Conservation (phyloP, 2,888 invertebrate genomes). For the Dryobotodes eremita region DNA sequence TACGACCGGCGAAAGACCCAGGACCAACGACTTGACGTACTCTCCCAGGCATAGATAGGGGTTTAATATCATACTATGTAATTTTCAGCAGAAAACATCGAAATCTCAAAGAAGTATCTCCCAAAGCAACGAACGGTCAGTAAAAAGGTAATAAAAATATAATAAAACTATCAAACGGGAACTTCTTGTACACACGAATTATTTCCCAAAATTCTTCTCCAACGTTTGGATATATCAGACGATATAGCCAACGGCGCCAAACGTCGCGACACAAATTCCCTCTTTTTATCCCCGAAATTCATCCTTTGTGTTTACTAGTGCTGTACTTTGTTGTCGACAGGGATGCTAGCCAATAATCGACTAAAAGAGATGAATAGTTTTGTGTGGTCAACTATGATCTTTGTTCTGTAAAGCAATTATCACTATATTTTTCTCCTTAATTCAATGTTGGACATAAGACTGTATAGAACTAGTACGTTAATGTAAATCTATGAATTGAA, state of each 20-base stretch:
- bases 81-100: no score
- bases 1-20: no score
- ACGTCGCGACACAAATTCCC: conserved; percentile 58
- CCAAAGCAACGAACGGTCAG: conserved; percentile 3
- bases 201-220: conserved; percentile 42
- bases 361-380: neutral
- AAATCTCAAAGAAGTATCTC: neutral
- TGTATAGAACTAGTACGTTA: neutral
- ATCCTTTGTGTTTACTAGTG: conserved; percentile 50
- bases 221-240: conserved; percentile 38
- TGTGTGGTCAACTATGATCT: neutral
- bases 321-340: conserved; percentile 21
- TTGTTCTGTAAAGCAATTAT: neutral
- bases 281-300: conserved; percentile 62
- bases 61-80: no score
- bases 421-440: neutral
- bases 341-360: neutral
- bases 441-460: neutral
- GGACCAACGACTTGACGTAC: no score
- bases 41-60: no score
- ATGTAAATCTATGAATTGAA: neutral
- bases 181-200: conserved; percentile 37
- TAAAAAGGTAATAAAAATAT: conserved; percentile 38
- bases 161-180: conserved; percentile 22
- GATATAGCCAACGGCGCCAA: conserved; percentile 52